phyloP scores from a whole-genome alignment of 1,140 invertebrate species.

The Drosophila athabasca region DNA sequence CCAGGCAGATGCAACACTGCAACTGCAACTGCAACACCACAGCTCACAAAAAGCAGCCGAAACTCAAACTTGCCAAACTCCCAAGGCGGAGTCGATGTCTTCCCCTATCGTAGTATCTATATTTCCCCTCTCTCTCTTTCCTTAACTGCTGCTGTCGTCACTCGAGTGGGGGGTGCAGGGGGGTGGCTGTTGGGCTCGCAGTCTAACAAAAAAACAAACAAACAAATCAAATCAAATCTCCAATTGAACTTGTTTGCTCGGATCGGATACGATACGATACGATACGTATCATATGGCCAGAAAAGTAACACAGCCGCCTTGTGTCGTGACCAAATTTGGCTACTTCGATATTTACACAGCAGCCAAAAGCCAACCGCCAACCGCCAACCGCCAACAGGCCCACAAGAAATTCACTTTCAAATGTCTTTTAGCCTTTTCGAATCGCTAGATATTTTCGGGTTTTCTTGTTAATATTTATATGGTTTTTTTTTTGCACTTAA shows the following conservation, averaged over 20 bases:
- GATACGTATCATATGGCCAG: conserved; percentile 12
- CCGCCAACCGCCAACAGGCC: conserved; percentile 12
- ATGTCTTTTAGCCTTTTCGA: conserved; percentile 38
- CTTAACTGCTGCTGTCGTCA: conserved; percentile 2
- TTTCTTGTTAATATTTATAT: conserved; percentile 28
- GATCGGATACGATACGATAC: not conserved
- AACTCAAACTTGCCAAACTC: conserved; percentile 68
- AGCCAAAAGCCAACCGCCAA: conserved; percentile 11
- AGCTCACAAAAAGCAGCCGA: conserved; percentile 35
- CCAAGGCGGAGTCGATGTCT: conserved; percentile 47
- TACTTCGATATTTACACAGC: conserved; percentile 38
- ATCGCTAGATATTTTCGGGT: conserved; percentile 27
- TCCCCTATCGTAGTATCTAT: conserved; percentile 10
- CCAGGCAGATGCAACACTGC: conserved; percentile 72
- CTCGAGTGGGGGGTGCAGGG: not conserved
- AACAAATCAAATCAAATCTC: conserved; percentile 36
- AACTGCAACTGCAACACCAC: conserved; percentile 16
- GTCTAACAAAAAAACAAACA: conserved; percentile 27
- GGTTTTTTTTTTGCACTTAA: not conserved
- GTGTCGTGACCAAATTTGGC: conserved; percentile 70
- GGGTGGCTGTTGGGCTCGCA: conserved; percentile 12
- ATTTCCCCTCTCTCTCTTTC: conserved; percentile 2
- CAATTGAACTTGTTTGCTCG: conserved; percentile 70
- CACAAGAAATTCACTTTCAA: conserved; percentile 66
- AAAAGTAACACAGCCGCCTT: conserved; percentile 25